These are phyloP conservation scores for Pachymerium ferrugineum DNA, from an alignment of 2,888 invertebrate species.

Conservation along the genomic window DNA sequence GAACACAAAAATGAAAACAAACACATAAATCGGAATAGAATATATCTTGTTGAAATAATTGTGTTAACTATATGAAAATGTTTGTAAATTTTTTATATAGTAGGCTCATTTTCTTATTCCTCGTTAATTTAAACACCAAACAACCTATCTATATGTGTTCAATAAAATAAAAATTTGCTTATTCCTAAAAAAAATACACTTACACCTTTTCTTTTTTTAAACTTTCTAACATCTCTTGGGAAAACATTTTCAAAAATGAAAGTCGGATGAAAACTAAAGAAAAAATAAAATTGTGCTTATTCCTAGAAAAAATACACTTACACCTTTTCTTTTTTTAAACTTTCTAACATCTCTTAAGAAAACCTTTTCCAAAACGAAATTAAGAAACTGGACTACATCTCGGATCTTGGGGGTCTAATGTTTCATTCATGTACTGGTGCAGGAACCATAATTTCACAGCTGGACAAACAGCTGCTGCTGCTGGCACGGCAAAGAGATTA, in stretches of 20 bases:
- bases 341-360: background rate
- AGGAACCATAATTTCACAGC: slow-evolving; percentile 10
- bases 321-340: background rate
- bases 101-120: too few species aligned
- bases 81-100: too few species aligned
- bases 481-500: slow-evolving; percentile 2
- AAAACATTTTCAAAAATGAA: background rate
- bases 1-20: too few species aligned
- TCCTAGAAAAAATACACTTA: background rate
- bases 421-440: slow-evolving; percentile 14
- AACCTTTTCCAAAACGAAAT: background rate
- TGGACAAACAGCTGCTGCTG: slow-evolving; percentile 20
- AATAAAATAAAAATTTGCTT: too few species aligned
- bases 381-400: background rate
- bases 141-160: too few species aligned
- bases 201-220: background rate
- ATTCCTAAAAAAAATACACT: background rate
- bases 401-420: background rate
- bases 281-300: too few species aligned
- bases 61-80: too few species aligned
- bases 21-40: too few species aligned
- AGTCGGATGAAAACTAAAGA: background rate
- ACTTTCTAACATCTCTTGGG: background rate
- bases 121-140: too few species aligned
- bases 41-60: too few species aligned